Percentiles rank a stretch among this genome's conserved stretches.
Conservation (phyloP, 2,113 vertebrate genomes). For the Chionomys nivalis region DNA sequence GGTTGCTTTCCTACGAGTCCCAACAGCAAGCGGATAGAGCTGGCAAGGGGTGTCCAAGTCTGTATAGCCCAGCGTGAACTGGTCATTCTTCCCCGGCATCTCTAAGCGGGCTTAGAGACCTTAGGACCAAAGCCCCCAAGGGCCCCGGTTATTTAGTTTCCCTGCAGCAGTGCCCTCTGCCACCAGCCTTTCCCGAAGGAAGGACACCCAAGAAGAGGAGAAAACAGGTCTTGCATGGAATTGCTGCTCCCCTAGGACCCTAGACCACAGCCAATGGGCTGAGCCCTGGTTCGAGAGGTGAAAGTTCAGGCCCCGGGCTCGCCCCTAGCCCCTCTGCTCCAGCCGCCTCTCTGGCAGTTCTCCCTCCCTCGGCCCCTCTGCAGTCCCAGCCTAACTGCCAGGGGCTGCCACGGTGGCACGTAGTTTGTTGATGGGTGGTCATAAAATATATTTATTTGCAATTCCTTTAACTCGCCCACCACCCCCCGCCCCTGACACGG, state of each 20-base stretch:
- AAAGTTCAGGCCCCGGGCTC: conserved; percentile 87
- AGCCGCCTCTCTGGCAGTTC: neutral
- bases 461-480: conserved; percentile 74
- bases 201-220: neutral
- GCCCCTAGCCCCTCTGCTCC: neutral
- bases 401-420: conserved; percentile 74
- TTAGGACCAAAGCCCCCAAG: neutral
- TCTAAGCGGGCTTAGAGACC: neutral
- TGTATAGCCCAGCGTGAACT: neutral
- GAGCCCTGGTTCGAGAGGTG: conserved; percentile 85
- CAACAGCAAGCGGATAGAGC: neutral
- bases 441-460: conserved; percentile 84
- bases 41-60: neutral
- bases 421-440: conserved; percentile 83
- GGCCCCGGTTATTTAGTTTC: neutral
- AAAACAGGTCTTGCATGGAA: conserved; percentile 13
- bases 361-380: neutral
- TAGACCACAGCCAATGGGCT: conserved; percentile 75
- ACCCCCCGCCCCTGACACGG: conserved; percentile 24
- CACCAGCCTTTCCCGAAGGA: neutral
- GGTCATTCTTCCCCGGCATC: neutral
- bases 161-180: neutral
- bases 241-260: neutral
- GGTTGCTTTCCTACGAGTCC: neutral
- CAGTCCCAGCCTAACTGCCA: conserved; percentile 59